phyloP scores from a whole-genome alignment of 2,888 invertebrate species.

The Mamestra brassicae region DNA sequence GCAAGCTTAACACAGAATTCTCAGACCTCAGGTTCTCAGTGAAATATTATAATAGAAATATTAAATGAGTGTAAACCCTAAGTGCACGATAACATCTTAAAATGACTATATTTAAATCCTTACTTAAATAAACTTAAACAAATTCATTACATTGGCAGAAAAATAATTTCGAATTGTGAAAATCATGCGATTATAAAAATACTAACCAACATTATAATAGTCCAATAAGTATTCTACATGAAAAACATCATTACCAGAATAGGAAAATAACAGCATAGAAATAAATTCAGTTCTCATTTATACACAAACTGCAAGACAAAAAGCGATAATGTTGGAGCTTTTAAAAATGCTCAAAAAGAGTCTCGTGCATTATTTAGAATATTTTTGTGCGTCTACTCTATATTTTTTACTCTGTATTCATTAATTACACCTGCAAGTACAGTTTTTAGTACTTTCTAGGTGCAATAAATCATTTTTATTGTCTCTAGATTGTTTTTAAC shows the following conservation, averaged over 20 bases:
- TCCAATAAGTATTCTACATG: not conserved
- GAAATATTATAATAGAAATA: no score
- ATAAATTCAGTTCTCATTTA: conserved; percentile 8
- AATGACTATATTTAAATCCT: no score
- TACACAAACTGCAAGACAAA: conserved; percentile 27
- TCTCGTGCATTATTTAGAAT: conserved; percentile 65
- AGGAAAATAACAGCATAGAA: not conserved
- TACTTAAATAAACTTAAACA: no score
- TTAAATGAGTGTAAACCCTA: no score
- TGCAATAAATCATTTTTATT: conserved; percentile 70
- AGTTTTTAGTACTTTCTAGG: conserved; percentile 48
- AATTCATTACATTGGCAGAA: no score
- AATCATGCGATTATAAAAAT: no score
- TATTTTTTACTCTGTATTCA: conserved; percentile 59
- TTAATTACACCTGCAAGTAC: conserved; percentile 54
- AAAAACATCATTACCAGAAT: not conserved
- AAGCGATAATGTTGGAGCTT: conserved; percentile 7
- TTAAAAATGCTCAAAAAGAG: conserved; percentile 53
- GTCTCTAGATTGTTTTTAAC: conserved; percentile 55
- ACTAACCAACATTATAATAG: not conserved
- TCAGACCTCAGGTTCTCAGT: no score
- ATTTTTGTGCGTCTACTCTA: conserved; percentile 62
- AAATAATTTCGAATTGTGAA: no score
- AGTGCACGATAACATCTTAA: no score
- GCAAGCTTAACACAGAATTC: no score